Base-by-base conservation (phyloP, 2,888 invertebrate species). In the Sinopyrophorus schimmeli region DNA sequence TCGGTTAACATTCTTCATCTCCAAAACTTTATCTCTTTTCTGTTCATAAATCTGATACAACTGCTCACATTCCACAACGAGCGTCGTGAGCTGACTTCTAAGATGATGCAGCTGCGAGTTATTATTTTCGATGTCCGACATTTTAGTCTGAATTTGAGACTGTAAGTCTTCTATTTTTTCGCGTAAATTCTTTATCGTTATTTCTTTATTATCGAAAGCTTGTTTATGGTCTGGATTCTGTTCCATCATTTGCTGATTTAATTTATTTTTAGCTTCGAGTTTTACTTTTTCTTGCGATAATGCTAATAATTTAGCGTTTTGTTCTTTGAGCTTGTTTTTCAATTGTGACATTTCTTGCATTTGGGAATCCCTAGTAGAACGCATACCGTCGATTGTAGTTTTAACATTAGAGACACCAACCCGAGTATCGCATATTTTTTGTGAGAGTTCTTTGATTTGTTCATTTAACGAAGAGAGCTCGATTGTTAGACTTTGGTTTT, bases 311-410 rank as follows among this genome's bases (percentile, higher is more conserved):
- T 86, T 84, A 0, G 87, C 87, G 70, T 92, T 93, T 51, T 92
- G 84, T 58, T 93, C 92, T 62, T 92, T 90, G 0, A 92, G 80
- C 62, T 83, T 82, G 5, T 85, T 83, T 69, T 92, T 94, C 1
- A 91, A 75, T 46, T 86, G 84, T 4, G 87, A 82, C 87, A 91
- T 89, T 60, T 92, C 92, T 2, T 85, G 79, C 80, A 97, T 85
- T 60, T 92, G 92, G 0, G 87, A 77, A 70, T 99, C 98, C 2
- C 98, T 80, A n/a, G 92, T 92, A 0, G 87, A 81, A 68, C 89
- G 78, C 97, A 97, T 97, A 0, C 90, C 89, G 70, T 99, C 98
- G 47, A 99, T 99, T n/a, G 92, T 90, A 1, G 90, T 83, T 73
- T 97, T 97, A 1, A 93, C 89, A 21, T 89, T 86, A 0, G 93